Evolutionary conservation across 2,888 invertebrate genomes (phyloP).

Genomic region (Cantharis nigra): DNA sequence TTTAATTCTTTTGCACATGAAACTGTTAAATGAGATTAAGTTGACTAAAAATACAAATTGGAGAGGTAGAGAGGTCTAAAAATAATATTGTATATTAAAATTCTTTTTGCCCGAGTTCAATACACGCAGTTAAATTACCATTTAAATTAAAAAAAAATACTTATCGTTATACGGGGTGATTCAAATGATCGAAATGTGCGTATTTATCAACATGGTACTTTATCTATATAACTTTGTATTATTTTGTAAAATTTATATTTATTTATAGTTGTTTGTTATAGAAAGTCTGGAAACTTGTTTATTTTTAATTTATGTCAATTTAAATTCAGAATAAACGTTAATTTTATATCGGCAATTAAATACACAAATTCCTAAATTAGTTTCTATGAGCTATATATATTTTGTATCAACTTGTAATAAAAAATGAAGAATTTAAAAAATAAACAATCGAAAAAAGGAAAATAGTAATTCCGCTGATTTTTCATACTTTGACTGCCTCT

Average conservation of each 20-base stretch:
- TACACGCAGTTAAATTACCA: neutral
- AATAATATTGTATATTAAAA: neutral
- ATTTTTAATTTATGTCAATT: constrained; percentile 1
- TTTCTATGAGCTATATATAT: neutral
- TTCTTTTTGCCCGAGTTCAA: neutral
- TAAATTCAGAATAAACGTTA: neutral
- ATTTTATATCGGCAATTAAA: neutral
- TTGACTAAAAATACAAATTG: neutral
- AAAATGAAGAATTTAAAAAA: too few relatives aligned
- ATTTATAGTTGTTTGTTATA: constrained; percentile 1
- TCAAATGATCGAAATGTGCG: neutral
- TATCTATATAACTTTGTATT: neutral
- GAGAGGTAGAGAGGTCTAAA: neutral
- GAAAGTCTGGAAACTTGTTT: constrained; percentile 2
- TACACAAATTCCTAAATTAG: neutral
- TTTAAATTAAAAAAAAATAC: neutral
- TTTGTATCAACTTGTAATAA: too few relatives aligned
- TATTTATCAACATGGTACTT: neutral
- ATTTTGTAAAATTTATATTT: neutral
- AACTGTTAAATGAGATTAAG: neutral
- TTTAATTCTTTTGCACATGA: neutral
- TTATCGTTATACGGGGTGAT: neutral
- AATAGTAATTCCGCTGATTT: too few relatives aligned
- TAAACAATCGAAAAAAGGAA: too few relatives aligned
- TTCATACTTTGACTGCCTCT: too few relatives aligned